Conservation (phyloP, 2,797 vertebrate genomes). For the Acipenser oxyrinchus region DNA sequence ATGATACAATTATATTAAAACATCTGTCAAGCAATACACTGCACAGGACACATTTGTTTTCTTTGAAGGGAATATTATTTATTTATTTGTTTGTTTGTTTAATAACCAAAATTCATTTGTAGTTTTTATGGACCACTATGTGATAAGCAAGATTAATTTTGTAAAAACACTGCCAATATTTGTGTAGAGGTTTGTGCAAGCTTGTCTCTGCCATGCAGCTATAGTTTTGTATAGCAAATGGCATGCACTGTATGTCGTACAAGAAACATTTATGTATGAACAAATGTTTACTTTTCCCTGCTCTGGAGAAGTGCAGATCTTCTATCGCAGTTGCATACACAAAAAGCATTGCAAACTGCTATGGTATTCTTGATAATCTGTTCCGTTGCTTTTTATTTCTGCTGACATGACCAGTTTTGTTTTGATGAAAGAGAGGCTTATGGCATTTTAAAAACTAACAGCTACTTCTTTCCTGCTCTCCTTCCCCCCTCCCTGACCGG, state of each 20-base stretch:
- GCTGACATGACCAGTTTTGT: constrained; percentile 33
- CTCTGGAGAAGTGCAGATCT: constrained; percentile 23
- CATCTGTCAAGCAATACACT: constrained; percentile 20
- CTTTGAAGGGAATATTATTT: constrained; percentile 23
- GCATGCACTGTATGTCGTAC: constrained; percentile 1
- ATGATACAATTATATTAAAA: constrained; percentile 39
- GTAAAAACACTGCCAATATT: not conserved
- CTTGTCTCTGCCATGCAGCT: constrained; percentile 8
- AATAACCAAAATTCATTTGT: constrained; percentile 22
- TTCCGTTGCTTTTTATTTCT: constrained; percentile 30
- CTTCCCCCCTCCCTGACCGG: constrained; percentile 26
- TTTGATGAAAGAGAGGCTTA: constrained; percentile 37
- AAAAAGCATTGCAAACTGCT: constrained; percentile 39
- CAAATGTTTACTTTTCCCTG: not conserved
- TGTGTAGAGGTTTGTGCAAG: constrained; percentile 13
- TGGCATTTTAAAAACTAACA: constrained; percentile 45
- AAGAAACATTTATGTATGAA: constrained; percentile 2
- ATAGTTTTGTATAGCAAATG: not conserved
- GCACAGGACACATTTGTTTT: constrained; percentile 21
- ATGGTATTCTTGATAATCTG: constrained; percentile 26
- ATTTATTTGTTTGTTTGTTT: constrained; percentile 28
- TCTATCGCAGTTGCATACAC: constrained; percentile 31
- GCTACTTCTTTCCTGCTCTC: constrained; percentile 38
- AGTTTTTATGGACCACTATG: not conserved
- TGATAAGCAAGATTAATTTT: not conserved